These are phyloP conservation scores for Nesogale talazaci DNA, from an alignment of 2,113 vertebrate species.

Conservation along the genomic window DNA sequence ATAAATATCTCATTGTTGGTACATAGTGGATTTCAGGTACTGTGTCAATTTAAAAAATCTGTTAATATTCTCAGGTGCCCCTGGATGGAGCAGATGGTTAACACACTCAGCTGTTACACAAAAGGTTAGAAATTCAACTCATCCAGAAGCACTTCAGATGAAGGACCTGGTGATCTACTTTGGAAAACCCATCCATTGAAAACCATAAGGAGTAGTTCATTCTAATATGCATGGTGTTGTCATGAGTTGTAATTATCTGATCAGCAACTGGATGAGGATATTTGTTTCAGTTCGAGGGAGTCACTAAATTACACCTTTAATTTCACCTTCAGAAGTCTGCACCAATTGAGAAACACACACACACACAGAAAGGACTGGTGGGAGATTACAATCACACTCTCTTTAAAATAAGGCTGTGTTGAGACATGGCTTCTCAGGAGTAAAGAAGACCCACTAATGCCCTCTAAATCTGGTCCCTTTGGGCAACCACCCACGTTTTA, in stretches of 20 bases:
- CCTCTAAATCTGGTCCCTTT: fast-evolving
- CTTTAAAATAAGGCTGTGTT: neutral
- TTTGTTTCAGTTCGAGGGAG: neutral
- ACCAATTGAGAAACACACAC: neutral
- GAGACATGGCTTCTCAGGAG: neutral
- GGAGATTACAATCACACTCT: neutral
- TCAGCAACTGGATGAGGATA: neutral
- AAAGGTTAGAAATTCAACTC: neutral
- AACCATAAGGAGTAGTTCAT: neutral
- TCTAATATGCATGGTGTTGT: neutral
- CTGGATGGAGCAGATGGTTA: neutral
- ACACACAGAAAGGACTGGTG: neutral
- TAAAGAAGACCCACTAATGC: neutral
- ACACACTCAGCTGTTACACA: neutral
- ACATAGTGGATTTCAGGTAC: neutral
- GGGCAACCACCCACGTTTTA: neutral
- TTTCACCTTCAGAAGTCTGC: conserved; percentile 14
- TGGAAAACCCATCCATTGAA: neutral
- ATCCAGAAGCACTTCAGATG: neutral
- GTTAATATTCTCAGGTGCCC: neutral
- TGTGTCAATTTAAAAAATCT: no score
- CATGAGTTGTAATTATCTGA: neutral
- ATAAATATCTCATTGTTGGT: neutral
- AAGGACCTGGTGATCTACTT: neutral
- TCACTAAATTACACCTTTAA: neutral